Evolutionary conservation across 2,888 invertebrate genomes (phyloP), one percentile per base, ranked within the genome.

Genomic region (Clitarchus hookeri): DNA sequence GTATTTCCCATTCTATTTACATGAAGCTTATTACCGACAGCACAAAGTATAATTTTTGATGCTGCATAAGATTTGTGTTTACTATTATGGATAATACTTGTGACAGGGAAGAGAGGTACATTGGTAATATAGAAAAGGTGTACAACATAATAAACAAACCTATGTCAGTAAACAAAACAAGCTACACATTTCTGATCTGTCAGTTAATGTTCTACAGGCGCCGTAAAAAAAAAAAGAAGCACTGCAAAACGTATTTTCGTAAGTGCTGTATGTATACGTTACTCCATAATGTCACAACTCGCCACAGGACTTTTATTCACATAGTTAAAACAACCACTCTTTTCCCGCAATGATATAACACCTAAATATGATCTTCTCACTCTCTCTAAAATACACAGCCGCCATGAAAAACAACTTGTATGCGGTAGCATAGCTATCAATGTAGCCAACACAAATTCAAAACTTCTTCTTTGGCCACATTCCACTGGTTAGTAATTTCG

Each of bases 391-490:
- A 48, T 23, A 44, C 77, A 84, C 84, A 44, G 84, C 85, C 86
- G 86, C 86, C 86, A 86, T 86, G 65, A 84, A 85, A 79, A 86
- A 86, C 86, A 86, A 86, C 86, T 85, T 86, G 82, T 77, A 86
- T 83, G 80, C 84, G 84, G 82, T 25, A 48, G 84, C 77, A 83
- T 12, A 53, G 78, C 77, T 27, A 27, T 80, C 78, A 86, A 27
- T 84, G 79, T 53, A 53, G 54, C 86, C 86, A 86, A 86, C 84
- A 79, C 79, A 36, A 82, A 26, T 27, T 27, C 27, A 36, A 82
- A 80, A n/a, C 16, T 23, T 48, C 36, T 36, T 36, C 36, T 36
- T 36, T 36, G 36, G 36, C 36, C 4, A 36, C 36, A 36, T 4
- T 36, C 36, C 4, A 36, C 36, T 36, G 36, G 36, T 36, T 3